Percentiles rank a stretch among this genome's conserved stretches.
phyloP scores from a whole-genome alignment of 2,113 vertebrate species.

The Pseudopipra pipra region DNA sequence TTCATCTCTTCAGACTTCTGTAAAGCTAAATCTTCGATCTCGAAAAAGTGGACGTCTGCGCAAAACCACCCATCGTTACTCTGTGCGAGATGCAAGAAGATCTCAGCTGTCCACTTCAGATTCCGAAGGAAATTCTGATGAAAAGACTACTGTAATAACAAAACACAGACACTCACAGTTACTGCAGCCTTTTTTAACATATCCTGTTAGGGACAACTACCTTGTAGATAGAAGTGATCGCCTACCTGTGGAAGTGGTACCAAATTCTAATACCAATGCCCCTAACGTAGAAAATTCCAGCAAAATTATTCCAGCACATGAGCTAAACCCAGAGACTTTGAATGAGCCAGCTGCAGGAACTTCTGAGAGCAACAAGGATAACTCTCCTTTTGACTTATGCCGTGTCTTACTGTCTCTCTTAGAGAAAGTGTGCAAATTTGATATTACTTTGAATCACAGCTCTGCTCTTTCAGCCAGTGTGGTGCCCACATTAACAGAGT shows the following conservation, averaged over 20 bases:
- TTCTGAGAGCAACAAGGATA: conserved; percentile 80
- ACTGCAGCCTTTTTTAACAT: conserved; percentile 71
- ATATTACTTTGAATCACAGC: conserved; percentile 87
- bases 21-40: conserved; percentile 71
- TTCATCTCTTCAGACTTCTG: conserved; percentile 55
- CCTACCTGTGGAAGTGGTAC: neutral
- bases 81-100: conserved; percentile 85
- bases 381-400: conserved; percentile 94
- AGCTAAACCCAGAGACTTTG: conserved; percentile 69
- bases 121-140: conserved; percentile 89
- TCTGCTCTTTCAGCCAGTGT: conserved; percentile 86
- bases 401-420: conserved; percentile 88
- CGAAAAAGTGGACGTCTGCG: conserved; percentile 78
- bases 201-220: conserved; percentile 64
- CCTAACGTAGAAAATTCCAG: conserved; percentile 19
- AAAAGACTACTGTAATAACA: conserved; percentile 65
- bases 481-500: conserved; percentile 90
- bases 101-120: conserved; percentile 92
- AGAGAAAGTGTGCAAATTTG: conserved; percentile 94
- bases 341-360: conserved; percentile 79
- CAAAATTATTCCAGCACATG: conserved; percentile 36
- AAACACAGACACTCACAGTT: conserved; percentile 77
- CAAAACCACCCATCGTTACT: conserved; percentile 84
- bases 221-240: conserved; percentile 43
- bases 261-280: neutral